Conservation (phyloP, 2,888 invertebrate genomes). For the Pimpla rufipes region DNA sequence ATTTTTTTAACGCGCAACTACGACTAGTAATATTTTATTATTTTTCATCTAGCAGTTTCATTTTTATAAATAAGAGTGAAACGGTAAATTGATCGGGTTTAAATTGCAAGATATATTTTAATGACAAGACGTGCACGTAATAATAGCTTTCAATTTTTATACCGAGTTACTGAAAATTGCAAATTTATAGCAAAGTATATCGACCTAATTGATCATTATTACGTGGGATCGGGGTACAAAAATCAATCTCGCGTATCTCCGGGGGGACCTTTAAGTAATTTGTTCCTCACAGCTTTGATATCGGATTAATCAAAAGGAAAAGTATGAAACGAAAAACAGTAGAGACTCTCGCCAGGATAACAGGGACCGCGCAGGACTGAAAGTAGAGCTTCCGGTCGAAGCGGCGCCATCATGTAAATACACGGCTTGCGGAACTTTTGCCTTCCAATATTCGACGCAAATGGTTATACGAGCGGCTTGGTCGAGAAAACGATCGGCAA, state of each 20-base stretch:
- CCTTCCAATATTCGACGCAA: conserved; percentile 5
- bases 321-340: conserved; percentile 2
- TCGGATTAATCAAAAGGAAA: conserved; percentile 39
- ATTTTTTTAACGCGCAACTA: no score
- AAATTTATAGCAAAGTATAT: background rate
- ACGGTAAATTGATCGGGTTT: background rate
- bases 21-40: background rate
- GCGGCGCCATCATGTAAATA: conserved; percentile 4
- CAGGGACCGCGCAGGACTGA: background rate
- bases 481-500: conserved; percentile 2
- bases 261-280: background rate
- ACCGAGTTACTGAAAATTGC: background rate
- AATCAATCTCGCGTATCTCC: background rate
- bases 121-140: background rate
- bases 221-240: background rate
- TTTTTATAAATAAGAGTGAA: background rate
- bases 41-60: background rate
- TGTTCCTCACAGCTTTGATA: background rate
- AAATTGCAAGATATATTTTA: background rate
- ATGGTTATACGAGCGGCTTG: background rate
- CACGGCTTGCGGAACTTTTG: conserved; percentile 21
- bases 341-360: background rate
- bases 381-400: conserved; percentile 27
- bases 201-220: conserved; percentile 8
- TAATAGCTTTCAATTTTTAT: background rate